Conservation (phyloP, 2,113 vertebrate species). For the Sula dactylatra region DNA sequence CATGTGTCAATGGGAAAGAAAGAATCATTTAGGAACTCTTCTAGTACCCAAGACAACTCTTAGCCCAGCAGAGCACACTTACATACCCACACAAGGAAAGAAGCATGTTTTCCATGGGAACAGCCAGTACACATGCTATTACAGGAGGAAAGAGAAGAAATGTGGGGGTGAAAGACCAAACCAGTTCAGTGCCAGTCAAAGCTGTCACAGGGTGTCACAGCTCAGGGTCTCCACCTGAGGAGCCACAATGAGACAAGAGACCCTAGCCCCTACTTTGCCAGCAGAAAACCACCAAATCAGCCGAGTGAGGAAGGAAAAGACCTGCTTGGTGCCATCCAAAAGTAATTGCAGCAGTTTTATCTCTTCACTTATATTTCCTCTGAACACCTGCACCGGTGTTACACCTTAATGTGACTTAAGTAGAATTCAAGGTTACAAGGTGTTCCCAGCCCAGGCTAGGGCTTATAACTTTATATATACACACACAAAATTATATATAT, state of each 20-base stretch:
- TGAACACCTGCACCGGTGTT: neutral
- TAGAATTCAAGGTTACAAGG: neutral
- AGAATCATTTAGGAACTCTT: neutral
- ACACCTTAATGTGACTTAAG: neutral
- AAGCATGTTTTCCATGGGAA: neutral
- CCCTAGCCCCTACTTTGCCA: neutral
- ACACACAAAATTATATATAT: neutral
- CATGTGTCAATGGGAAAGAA: neutral
- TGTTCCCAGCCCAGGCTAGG: neutral
- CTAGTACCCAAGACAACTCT: neutral
- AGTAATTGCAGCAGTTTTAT: neutral
- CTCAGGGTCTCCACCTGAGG: neutral
- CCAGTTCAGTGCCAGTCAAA: neutral
- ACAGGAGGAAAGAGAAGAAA: neutral
- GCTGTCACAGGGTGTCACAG: neutral
- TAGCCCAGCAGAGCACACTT: neutral
- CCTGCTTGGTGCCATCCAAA: neutral
- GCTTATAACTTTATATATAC: neutral
- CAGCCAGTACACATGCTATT: neutral
- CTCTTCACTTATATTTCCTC: neutral
- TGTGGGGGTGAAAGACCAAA: neutral
- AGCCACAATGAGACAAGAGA: neutral
- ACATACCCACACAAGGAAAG: neutral
- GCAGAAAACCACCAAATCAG: neutral
- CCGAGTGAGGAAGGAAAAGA: neutral